phyloP scores from a whole-genome alignment of 2,888 invertebrate species.

The Drosophila neoperkinsi region DNA sequence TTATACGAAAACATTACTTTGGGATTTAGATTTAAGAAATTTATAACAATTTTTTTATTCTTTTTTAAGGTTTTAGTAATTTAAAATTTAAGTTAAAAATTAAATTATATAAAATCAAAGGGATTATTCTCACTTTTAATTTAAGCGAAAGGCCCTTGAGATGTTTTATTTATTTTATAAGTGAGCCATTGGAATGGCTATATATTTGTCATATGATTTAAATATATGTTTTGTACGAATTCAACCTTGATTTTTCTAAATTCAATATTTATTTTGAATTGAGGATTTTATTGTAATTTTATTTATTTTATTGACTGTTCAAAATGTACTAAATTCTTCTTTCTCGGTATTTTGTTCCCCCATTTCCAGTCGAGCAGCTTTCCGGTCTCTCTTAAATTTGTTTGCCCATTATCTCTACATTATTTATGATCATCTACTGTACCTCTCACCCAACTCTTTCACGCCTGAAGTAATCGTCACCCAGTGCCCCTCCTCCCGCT shows the following conservation, averaged over 20 bases:
- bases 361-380: background rate
- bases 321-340: background rate
- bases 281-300: background rate
- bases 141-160: fast-evolving
- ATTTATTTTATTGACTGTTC: background rate
- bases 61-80: background rate
- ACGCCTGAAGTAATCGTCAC: background rate
- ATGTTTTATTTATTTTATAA: background rate
- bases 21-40: background rate
- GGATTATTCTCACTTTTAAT: background rate
- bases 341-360: background rate
- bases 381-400: background rate
- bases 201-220: background rate
- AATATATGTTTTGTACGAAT: background rate
- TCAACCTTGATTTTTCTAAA: background rate
- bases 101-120: background rate
- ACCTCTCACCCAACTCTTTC: background rate
- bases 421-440: background rate
- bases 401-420: background rate
- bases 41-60: background rate
- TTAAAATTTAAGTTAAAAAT: background rate
- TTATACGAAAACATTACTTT: background rate
- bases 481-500: conserved; percentile 1
- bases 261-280: background rate
- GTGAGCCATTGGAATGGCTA: background rate